Conservation (phyloP, 2,888 invertebrate species). For the Mimas tiliae region DNA sequence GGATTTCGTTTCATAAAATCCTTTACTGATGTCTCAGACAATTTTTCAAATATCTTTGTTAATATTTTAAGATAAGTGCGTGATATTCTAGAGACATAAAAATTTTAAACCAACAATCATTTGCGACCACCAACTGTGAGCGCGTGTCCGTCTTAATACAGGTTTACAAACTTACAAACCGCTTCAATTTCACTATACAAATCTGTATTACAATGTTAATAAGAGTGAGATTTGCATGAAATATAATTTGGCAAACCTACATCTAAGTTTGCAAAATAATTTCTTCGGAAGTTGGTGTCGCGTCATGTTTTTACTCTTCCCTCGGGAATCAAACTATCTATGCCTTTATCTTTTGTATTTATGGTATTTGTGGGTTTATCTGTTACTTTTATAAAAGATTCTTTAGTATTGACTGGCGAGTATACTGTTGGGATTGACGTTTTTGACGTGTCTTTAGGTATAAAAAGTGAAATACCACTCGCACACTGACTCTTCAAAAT, state of each 20-base stretch:
- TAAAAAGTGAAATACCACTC: background rate
- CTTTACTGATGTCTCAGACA: background rate
- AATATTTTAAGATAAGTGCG: background rate
- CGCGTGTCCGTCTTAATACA: slow-evolving; percentile 18
- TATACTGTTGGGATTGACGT: background rate
- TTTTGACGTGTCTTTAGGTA: background rate
- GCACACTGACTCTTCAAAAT: background rate
- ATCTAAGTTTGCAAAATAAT: background rate
- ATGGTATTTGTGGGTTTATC: slow-evolving; percentile 6
- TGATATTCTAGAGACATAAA: slow-evolving; percentile 9
- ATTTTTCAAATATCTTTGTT: slow-evolving; percentile 14
- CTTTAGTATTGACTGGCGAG: background rate
- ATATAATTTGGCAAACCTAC: background rate
- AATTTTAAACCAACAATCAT: slow-evolving; percentile 15
- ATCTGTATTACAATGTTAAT: background rate
- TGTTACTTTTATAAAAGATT: background rate
- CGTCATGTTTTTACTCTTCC: background rate
- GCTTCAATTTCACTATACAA: background rate
- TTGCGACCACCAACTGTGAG: slow-evolving; percentile 15
- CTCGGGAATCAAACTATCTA: slow-evolving; percentile 9
- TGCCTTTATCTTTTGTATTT: slow-evolving; percentile 15
- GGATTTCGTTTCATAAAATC: background rate
- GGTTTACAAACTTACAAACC: background rate
- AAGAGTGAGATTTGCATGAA: background rate
- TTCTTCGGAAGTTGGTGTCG: slow-evolving; percentile 21